These are phyloP conservation scores for Ceyx melanurus DNA, from an alignment of 2,113 vertebrate genomes.

Conservation along the genomic window DNA sequence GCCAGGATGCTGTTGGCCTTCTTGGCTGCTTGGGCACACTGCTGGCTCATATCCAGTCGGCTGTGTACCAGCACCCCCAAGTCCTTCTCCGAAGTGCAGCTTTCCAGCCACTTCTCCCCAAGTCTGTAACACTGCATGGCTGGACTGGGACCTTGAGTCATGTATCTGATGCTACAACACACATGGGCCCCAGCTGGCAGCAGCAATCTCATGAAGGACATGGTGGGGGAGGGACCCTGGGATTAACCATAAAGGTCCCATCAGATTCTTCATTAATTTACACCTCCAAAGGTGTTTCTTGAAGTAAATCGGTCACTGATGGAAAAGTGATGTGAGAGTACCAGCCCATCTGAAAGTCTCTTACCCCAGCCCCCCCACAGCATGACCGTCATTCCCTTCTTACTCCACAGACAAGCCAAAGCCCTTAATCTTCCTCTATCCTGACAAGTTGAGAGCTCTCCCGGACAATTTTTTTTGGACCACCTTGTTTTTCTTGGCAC, in stretches of 20 bases:
- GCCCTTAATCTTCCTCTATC: background rate
- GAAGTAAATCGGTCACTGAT: background rate
- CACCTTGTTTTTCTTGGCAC: background rate
- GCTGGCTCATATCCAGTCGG: too few relatives aligned
- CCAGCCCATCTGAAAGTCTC: background rate
- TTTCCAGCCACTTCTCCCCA: too few relatives aligned
- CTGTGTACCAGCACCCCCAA: too few relatives aligned
- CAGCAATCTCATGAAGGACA: rapidly evolving
- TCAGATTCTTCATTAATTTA: background rate
- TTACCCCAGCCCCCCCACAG: background rate
- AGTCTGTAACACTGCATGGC: too few relatives aligned
- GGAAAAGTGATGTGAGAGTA: background rate
- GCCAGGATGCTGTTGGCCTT: too few relatives aligned
- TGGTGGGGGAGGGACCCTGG: background rate
- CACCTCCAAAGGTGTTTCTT: background rate
- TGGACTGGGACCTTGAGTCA: background rate
- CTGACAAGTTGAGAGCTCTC: background rate
- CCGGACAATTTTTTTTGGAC: background rate
- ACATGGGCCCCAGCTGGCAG: rapidly evolving
- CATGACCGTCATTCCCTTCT: background rate
- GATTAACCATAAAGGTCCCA: background rate
- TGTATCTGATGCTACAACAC: background rate
- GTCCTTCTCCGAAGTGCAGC: too few relatives aligned
- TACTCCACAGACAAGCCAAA: background rate
- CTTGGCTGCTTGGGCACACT: too few relatives aligned